Evolutionary conservation across 2,797 vertebrate genomes (phyloP), one percentile per base, ranked within the genome.

Genomic region (Carduelis carduelis): DNA sequence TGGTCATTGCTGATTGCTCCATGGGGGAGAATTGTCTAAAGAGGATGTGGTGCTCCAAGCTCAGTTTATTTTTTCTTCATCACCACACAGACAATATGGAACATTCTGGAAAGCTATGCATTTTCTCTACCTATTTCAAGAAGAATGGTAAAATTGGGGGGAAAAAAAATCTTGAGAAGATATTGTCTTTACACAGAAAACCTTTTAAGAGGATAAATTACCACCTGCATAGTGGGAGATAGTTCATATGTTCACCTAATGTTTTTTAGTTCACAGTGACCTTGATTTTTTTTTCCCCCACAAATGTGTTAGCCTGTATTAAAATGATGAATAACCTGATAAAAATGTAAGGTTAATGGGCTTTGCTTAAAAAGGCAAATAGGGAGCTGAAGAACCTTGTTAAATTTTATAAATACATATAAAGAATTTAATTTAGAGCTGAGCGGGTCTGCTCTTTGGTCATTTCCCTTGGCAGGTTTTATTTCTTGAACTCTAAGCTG

Each of bases 401-500:
- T 96, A 76, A 35, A 81, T 91, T 91, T 89, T 87, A 50, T 69
- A 95, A 80, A 90, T 70, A 57, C 22, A 71, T 59, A 60, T 68
- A 76, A 95, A 88, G 55, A 91, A 81, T 83, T 92, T 88, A 77
- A 94, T 70, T 74, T 89, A 96, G 30, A 75, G 37, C 15, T 61
- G 15, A 84, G 3, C 9, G 60, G 16, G 24, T 72, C 83, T 91
- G 15, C 59, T 84, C 80, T 76, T 91, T 65, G 57, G 72, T 86
- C 32, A 37, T 93, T 93, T 91, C 34, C 61, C 65, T 43, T 89
- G 63, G 34, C 23, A 87, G 26, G 23, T 80, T 95, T 95, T 90
- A 70, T 75, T 96, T 94, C 57, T 92, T 14, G 2, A 32, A 44
- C 10, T 27, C 18, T 47, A 63, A 87, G 59, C 15, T 87, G 26